A percentile compares a stretch with the other conserved stretches of the same genome.
These are phyloP conservation scores for Kobus ellipsiprymnus DNA, from an alignment of 2,113 vertebrate genomes.

Conservation along the genomic window DNA sequence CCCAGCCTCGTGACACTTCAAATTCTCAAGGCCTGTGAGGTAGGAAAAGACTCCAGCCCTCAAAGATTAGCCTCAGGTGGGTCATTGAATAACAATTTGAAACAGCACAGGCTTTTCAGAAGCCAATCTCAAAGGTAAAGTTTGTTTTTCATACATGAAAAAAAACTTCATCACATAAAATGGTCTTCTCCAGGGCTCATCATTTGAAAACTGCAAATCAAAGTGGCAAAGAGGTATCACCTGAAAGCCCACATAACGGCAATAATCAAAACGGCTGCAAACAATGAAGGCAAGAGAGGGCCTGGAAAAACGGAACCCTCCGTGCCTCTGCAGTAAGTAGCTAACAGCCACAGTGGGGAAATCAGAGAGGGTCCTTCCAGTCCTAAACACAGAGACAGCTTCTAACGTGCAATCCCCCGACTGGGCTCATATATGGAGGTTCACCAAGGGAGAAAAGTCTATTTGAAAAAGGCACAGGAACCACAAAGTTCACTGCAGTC, in stretches of 20 bases:
- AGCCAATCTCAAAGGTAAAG: neutral
- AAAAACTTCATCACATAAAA: neutral
- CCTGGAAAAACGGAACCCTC: neutral
- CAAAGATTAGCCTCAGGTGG: neutral
- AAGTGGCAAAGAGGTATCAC: fast-evolving
- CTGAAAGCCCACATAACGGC: neutral
- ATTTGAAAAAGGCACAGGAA: neutral
- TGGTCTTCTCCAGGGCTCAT: neutral
- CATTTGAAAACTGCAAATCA: neutral
- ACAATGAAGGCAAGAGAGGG: neutral
- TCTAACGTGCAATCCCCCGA: fast-evolving
- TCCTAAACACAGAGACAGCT: neutral
- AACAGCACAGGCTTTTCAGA: neutral
- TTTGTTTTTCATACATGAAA: neutral
- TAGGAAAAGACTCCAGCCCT: neutral
- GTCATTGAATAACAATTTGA: neutral
- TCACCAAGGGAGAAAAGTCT: neutral
- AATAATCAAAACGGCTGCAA: neutral
- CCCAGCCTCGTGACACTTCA: neutral
- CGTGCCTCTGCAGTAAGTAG: neutral
- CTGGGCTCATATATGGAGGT: neutral
- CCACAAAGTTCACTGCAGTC: neutral
- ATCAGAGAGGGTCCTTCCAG: neutral
- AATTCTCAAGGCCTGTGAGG: neutral
- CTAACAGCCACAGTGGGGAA: neutral